Percentiles rank a stretch among this genome's conserved stretches.
These are phyloP conservation scores for Notiomystis cincta DNA, from an alignment of 2,113 vertebrate species.

Conservation along the genomic window DNA sequence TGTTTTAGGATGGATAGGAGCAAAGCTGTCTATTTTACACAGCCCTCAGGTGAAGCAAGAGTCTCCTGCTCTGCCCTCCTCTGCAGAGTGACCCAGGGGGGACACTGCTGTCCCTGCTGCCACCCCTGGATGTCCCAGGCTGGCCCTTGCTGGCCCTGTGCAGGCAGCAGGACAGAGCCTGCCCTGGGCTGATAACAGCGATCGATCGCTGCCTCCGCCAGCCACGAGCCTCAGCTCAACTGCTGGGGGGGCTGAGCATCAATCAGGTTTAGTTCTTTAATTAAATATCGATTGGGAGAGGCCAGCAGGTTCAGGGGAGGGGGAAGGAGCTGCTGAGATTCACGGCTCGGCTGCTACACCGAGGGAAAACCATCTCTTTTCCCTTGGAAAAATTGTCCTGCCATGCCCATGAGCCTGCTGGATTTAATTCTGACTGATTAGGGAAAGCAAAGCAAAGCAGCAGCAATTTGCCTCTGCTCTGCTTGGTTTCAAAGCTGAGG, in stretches of 20 bases:
- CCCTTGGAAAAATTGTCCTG: neutral
- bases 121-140: neutral
- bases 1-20: neutral
- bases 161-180: neutral
- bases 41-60: neutral
- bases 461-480: neutral
- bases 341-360: fast-evolving
- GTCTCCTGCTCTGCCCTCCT: neutral
- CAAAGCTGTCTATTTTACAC: neutral
- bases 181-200: neutral
- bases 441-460: neutral
- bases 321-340: neutral
- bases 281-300: conserved; percentile 56
- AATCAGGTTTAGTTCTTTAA: conserved; percentile 49
- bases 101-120: neutral
- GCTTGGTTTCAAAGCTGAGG: neutral
- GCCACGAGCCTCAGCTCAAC: neutral
- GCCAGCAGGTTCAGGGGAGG: neutral
- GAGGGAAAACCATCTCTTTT: neutral
- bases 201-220: neutral
- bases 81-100: neutral
- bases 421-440: neutral
- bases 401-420: fast-evolving
- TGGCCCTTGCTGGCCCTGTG: neutral
- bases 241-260: neutral